phyloP scores from a whole-genome alignment of 1,140 invertebrate genomes.

The Babylonia areolata region DNA sequence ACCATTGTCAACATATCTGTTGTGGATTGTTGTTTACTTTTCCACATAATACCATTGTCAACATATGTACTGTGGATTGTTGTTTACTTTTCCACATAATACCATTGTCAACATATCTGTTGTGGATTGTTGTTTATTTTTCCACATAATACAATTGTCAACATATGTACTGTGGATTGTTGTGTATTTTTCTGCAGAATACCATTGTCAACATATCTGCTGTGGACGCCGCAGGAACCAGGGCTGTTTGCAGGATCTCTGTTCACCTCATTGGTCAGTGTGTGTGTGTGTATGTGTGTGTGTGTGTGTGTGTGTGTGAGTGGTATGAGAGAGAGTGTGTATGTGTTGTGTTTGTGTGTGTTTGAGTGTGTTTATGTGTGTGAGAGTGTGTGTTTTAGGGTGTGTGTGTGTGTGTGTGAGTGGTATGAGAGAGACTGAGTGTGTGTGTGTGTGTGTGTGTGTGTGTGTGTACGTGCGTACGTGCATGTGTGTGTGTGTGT shows the following conservation, averaged over 20 bases:
- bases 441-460: background rate
- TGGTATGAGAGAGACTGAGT: background rate
- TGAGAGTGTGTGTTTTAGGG: background rate
- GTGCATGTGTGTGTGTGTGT: background rate
- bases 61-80: no score
- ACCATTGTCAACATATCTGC: slow-evolving; percentile 47
- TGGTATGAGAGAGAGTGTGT: background rate
- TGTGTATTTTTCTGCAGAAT: slow-evolving; percentile 42
- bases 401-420: background rate
- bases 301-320: background rate
- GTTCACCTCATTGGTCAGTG: slow-evolving; percentile 48
- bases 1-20: no score
- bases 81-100: no score
- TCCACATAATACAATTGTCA: no score
- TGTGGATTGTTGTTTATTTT: no score
- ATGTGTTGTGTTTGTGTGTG: background rate
- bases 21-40: no score
- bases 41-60: no score
- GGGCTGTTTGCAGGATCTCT: slow-evolving; percentile 42
- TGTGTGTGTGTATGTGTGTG: background rate
- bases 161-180: no score
- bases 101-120: no score
- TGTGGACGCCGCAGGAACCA: slow-evolving; percentile 45
- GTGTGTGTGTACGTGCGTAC: background rate
- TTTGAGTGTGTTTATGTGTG: no score